These are phyloP conservation scores for Lacerta bilineata DNA, from an alignment of 2,797 vertebrate species.

Conservation along the genomic window DNA sequence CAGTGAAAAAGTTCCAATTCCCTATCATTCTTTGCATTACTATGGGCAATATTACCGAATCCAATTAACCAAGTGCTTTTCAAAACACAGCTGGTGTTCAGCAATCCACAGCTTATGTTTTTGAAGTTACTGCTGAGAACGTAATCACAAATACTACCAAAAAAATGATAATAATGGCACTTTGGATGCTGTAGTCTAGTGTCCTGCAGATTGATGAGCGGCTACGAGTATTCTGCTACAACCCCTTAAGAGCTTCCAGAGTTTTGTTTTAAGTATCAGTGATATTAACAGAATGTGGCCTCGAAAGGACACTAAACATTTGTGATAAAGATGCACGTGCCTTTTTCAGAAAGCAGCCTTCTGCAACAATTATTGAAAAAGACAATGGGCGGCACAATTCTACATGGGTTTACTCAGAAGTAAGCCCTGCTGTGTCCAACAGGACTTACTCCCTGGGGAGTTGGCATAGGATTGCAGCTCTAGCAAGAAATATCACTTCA, in stretches of 20 bases:
- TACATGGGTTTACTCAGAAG: no score
- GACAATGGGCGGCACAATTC: not conserved
- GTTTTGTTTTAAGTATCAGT: slow-evolving; percentile 51
- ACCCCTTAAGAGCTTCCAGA: slow-evolving; percentile 48
- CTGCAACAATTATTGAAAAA: not conserved
- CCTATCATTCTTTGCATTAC: slow-evolving; percentile 52
- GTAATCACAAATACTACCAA: slow-evolving; percentile 39
- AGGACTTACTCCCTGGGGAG: no score
- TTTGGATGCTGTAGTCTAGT: slow-evolving; percentile 40
- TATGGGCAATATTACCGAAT: slow-evolving; percentile 53
- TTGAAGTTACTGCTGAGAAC: slow-evolving; percentile 32
- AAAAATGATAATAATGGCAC: slow-evolving; percentile 47
- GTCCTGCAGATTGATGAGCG: slow-evolving; percentile 52
- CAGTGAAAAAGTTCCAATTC: slow-evolving; percentile 46
- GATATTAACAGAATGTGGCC: slow-evolving; percentile 53
- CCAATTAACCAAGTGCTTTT: slow-evolving; percentile 57
- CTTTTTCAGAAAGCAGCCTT: not conserved
- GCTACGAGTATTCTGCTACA: slow-evolving; percentile 49
- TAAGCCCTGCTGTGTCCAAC: no score
- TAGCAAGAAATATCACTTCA: not conserved
- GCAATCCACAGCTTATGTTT: slow-evolving; percentile 38
- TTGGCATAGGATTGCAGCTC: no score
- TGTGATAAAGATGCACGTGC: not conserved
- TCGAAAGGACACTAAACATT: slow-evolving; percentile 35
- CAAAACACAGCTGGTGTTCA: slow-evolving; percentile 42